phyloP scores from a whole-genome alignment of 2,888 invertebrate genomes.

The Vanessa cardui region DNA sequence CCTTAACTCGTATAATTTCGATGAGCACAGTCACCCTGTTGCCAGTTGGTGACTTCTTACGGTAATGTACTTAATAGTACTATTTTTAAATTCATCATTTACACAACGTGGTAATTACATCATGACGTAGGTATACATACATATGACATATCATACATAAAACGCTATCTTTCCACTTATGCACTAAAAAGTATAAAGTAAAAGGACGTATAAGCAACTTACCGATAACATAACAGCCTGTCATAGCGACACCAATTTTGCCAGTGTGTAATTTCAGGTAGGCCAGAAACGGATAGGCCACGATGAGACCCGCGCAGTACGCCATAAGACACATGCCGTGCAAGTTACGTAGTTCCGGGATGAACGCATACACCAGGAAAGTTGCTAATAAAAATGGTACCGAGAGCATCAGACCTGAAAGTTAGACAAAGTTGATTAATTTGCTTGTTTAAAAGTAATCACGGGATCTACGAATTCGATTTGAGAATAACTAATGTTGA shows the following conservation, averaged over 20 bases:
- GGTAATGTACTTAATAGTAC: too few species aligned
- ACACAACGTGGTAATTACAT: too few species aligned
- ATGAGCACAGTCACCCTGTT: too few species aligned
- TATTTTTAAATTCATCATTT: too few species aligned
- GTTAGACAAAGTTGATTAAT: conserved; percentile 25
- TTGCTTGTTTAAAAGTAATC: too few species aligned
- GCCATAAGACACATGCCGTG: conserved; percentile 91
- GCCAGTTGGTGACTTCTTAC: too few species aligned
- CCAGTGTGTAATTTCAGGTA: conserved; percentile 76
- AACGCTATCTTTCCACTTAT: too few species aligned
- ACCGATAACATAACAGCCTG: conserved; percentile 66
- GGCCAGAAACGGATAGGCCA: conserved; percentile 84
- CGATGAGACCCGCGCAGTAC: conserved; percentile 85
- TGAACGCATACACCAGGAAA: conserved; percentile 87
- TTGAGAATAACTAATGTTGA: too few species aligned
- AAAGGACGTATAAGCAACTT: conserved; percentile 46
- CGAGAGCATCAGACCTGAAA: conserved; percentile 86
- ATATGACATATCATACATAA: too few species aligned
- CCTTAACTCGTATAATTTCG: too few species aligned
- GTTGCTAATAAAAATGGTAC: conserved; percentile 88
- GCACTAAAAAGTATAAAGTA: neutral
- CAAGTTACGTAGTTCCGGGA: conserved; percentile 88
- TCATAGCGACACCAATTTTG: conserved; percentile 54
- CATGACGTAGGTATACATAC: too few species aligned
- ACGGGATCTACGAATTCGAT: too few species aligned